Conservation (phyloP, 2,888 invertebrate species). For the Tetheella fluctuosa region DNA sequence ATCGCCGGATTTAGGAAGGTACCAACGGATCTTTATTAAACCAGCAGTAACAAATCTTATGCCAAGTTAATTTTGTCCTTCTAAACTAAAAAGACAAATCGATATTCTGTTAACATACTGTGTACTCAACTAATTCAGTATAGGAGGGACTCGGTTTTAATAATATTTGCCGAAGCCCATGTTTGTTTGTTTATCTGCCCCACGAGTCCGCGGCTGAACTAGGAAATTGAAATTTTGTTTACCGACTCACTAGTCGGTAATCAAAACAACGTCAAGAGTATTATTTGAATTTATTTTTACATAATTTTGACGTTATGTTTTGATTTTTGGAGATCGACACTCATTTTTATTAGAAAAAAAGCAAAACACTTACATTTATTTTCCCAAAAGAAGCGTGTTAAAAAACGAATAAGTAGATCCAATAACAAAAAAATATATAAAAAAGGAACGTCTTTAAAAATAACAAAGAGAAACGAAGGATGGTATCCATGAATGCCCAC, state of each 20-base stretch:
- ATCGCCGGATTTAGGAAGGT: no score
- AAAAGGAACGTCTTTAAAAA: not conserved
- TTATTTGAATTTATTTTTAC: no score
- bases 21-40: no score
- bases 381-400: not conserved
- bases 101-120: not conserved
- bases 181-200: slow-evolving; percentile 4
- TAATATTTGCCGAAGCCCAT: not conserved
- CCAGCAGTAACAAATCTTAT: no score
- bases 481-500: not conserved
- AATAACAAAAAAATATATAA: not conserved
- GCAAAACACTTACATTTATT: no score
- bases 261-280: no score
- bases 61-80: no score
- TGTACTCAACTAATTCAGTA: slow-evolving; percentile 1
- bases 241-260: no score
- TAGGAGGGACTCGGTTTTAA: not conserved
- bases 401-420: not conserved
- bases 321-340: no score
- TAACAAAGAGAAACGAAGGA: slow-evolving; percentile 2
- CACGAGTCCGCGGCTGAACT: not conserved
- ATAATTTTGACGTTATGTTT: no score
- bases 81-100: no score
- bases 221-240: slow-evolving; percentile 5
- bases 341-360: no score